Percentiles rank a stretch among this genome's conserved stretches.
Evolutionary conservation across 2,113 vertebrate species (phyloP).

Genomic region (Clinocottus analis): DNA sequence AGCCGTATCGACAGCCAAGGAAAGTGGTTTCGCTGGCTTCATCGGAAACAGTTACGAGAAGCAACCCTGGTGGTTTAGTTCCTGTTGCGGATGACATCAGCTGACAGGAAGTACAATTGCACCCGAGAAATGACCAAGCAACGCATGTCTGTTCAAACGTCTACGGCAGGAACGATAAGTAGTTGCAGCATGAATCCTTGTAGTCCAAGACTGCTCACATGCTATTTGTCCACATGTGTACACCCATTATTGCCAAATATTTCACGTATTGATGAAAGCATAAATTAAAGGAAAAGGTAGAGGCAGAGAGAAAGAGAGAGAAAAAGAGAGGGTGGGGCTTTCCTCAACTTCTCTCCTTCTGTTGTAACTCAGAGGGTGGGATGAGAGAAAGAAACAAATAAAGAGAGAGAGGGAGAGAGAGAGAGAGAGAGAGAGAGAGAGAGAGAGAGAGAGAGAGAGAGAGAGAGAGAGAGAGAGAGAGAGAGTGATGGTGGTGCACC

Average conservation of each 20-base stretch:
- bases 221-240: neutral
- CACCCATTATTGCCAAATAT: conserved; percentile 4
- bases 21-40: neutral
- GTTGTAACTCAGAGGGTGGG: conserved; percentile 40
- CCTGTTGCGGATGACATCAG: neutral
- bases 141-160: neutral
- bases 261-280: neutral
- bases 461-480: conserved; percentile 14
- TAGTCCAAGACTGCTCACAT: neutral
- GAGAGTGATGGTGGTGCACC: conserved; percentile 40
- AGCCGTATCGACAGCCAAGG: too few relatives aligned
- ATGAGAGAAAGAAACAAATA: conserved; percentile 33
- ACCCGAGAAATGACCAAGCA: neutral
- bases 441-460: conserved; percentile 20
- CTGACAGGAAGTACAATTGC: neutral
- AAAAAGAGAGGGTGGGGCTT: conserved; percentile 23
- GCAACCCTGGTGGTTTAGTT: neutral
- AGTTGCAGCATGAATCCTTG: neutral
- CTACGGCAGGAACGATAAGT: neutral
- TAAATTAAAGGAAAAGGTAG: conserved; percentile 4
- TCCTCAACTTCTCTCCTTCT: neutral
- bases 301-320: neutral
- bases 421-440: conserved; percentile 23
- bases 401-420: conserved; percentile 11
- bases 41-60: neutral